Conservation (phyloP, 2,888 invertebrate genomes). For the Drosophila rellima region DNA sequence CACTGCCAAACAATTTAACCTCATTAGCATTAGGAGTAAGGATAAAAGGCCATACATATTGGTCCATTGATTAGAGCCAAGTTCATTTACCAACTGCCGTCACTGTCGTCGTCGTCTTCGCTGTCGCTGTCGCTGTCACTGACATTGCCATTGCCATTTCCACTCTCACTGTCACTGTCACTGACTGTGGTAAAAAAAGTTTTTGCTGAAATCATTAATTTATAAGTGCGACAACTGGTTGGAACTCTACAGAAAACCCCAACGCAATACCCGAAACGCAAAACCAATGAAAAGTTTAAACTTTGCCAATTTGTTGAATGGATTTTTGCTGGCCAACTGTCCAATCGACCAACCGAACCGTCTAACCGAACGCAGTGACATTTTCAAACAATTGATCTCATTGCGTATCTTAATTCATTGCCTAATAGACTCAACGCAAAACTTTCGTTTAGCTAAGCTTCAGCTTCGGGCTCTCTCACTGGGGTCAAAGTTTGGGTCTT, state of each 20-base stretch:
- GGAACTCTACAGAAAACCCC: slow-evolving; percentile 14
- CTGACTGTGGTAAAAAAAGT: slow-evolving; percentile 45
- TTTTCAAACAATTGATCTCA: slow-evolving; percentile 79
- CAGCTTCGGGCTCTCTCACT: neutral
- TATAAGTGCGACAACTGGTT: slow-evolving; percentile 60
- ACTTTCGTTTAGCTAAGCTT: slow-evolving; percentile 31
- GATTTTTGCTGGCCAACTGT: slow-evolving; percentile 47
- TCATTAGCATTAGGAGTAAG: slow-evolving; percentile 44
- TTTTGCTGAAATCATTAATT: slow-evolving; percentile 72
- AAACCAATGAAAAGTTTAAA: slow-evolving; percentile 68
- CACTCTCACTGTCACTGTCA: slow-evolving; percentile 31
- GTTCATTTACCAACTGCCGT: slow-evolving; percentile 29
- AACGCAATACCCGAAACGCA: slow-evolving; percentile 31
- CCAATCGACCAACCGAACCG: slow-evolving; percentile 3
- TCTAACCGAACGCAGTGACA: slow-evolving; percentile 40
- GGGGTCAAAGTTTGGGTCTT: slow-evolving; percentile 37
- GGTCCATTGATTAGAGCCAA: slow-evolving; percentile 50
- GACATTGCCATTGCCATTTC: slow-evolving; percentile 20
- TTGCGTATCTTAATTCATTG: slow-evolving; percentile 79
- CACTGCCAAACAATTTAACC: slow-evolving; percentile 49
- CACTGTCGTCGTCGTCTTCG: neutral
- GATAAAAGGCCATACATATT: slow-evolving; percentile 27
- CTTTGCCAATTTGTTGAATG: slow-evolving; percentile 74
- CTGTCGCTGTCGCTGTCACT: slow-evolving; percentile 22
- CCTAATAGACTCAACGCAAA: slow-evolving; percentile 69